Base-by-base conservation (phyloP, 2,888 invertebrate species). In the Netelia virgata region DNA sequence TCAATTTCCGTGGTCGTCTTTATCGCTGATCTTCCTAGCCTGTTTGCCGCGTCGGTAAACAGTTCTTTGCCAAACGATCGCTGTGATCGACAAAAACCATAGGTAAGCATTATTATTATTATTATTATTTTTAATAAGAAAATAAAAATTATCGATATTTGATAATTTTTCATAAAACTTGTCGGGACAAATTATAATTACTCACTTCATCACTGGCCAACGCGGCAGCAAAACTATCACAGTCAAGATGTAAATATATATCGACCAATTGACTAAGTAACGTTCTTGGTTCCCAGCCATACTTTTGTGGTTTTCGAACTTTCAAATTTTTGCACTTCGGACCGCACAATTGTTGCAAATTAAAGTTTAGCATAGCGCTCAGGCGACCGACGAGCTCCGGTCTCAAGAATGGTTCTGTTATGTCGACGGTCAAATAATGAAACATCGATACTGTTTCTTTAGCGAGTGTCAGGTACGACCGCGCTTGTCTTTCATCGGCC, bases 381-480 rank as follows among this genome's bases (percentile, higher is more conserved):
- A 99, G 95, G 75, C 99, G 92, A 92, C 98, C 98, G 61, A 98
- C 98, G 86, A 99, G 95, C 94, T 98, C 99, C 1, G 98, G 97
- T 85, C 98, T 96, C 89, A 99, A 95, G 94, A 99, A 99, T 59
- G 99, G 99, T 92, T 98, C 97, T 91, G 97, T 97, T 88, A 99
- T 99, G 92, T 98, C 97, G 90, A 97, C 97, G 20, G 99, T 99
- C 89, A 99, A 95, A 94, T 99, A 99, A 93, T 98, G 98, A 93
- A 99, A 97, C 98, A 99, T 98, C 93, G 99, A 98, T 69, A 99
- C 98, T 0, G 99, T 99, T 94, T 99, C 99, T 87, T 98, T 96
- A 64, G 98, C 98, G 84, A 99, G 94, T 1, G 98, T 98, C 89
- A 98, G 95, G 94, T 98, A 98, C 0, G 98, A 98, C 76, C 97